Evolutionary conservation across 2,113 vertebrate genomes (phyloP).

Genomic region (Hiodon tergisus): DNA sequence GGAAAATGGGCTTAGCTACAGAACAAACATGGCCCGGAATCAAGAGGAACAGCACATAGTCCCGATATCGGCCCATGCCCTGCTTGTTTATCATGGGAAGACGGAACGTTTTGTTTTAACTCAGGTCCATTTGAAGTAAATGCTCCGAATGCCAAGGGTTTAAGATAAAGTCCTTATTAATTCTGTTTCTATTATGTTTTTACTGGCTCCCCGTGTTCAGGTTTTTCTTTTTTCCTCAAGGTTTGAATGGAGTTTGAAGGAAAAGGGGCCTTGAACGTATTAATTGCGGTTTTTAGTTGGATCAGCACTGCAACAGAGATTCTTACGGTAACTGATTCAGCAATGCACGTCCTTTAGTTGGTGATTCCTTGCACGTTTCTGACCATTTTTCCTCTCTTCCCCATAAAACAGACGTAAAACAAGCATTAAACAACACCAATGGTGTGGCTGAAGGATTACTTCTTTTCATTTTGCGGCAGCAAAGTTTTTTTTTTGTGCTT

Average conservation of each 20-base stretch:
- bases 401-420: not conserved
- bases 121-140: not conserved
- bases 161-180: slow-evolving; percentile 11
- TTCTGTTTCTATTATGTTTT: slow-evolving; percentile 17
- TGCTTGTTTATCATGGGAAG: not conserved
- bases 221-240: not conserved
- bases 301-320: not conserved
- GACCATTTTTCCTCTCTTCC: not conserved
- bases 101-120: slow-evolving; percentile 18
- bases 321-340: not conserved
- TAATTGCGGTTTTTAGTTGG: not conserved
- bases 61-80: not conserved
- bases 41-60: slow-evolving; percentile 9
- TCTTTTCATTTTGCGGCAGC: not conserved
- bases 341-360: too few species aligned
- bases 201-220: not conserved
- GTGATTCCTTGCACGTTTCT: too few species aligned
- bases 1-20: slow-evolving; percentile 14
- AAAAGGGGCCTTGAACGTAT: not conserved
- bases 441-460: not conserved
- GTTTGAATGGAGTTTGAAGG: not conserved
- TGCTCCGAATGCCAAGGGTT: not conserved
- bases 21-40: slow-evolving; percentile 14
- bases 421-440: not conserved
- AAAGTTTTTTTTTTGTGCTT: not conserved